Conservation (phyloP, 1,140 invertebrate genomes). For the Oncopodura yosiiana region DNA sequence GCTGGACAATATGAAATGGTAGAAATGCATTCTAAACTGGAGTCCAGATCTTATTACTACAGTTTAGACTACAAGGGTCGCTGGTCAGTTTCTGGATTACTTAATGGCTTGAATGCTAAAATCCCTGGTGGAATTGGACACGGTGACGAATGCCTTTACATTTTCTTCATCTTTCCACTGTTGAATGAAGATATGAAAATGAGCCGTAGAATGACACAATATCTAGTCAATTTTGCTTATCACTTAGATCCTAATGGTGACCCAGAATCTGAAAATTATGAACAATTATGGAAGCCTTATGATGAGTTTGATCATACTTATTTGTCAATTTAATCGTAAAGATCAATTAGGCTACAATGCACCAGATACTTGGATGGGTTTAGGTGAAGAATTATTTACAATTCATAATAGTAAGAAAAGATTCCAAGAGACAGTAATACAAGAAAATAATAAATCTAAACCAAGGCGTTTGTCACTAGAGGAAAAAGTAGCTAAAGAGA, state of each 20-base stretch:
- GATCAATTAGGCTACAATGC: conserved; percentile 7
- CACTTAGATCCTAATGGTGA: conserved; percentile 3
- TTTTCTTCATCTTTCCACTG: conserved; percentile 5
- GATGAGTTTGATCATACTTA: neutral
- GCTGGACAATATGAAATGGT: neutral
- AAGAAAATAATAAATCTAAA: no score
- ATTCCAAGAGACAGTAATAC: no score
- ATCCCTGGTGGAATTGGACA: conserved; percentile 14
- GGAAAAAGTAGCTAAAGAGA: no score
- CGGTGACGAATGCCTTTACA: conserved; percentile 8
- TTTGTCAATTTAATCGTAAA: neutral
- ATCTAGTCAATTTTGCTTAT: conserved; percentile 19
- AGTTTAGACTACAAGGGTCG: conserved; percentile 11
- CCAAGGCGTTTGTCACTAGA: no score
- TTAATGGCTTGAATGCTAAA: neutral
- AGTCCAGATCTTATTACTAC: neutral
- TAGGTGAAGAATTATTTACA: conserved; percentile 1
- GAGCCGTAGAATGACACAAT: neutral
- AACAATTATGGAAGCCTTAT: neutral
- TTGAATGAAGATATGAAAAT: conserved; percentile 5
- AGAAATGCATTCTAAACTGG: conserved; percentile 1
- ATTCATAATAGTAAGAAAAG: no score
- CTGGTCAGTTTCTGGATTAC: conserved; percentile 8
- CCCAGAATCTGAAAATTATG: neutral
- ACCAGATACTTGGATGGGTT: conserved; percentile 7